Conservation (phyloP, 2,888 invertebrate species). For the Piscicola geometra region DNA sequence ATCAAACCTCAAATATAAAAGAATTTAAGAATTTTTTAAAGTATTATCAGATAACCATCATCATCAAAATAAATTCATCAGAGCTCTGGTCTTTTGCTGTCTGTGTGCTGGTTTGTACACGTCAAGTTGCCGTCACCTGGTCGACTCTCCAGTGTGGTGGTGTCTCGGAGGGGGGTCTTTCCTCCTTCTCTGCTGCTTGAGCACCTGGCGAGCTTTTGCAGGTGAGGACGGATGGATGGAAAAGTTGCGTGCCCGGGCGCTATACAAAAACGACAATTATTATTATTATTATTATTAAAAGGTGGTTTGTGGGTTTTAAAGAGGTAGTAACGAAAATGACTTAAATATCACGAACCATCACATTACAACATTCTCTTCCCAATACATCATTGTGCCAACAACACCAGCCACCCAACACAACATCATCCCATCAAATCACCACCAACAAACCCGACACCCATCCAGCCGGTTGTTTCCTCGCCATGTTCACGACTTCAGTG, state of each 20-base stretch:
- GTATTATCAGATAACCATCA: too few species aligned
- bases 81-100: not conserved
- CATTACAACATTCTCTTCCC: too few species aligned
- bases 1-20: too few species aligned
- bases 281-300: not conserved
- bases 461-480: slow-evolving; percentile 52
- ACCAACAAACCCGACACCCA: too few species aligned
- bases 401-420: too few species aligned
- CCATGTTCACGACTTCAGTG: slow-evolving; percentile 51
- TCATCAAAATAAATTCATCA: too few species aligned
- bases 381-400: too few species aligned
- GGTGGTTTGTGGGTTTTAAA: too few species aligned
- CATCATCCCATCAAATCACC: not conserved
- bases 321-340: too few species aligned
- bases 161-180: not conserved
- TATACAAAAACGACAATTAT: not conserved
- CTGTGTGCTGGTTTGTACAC: not conserved
- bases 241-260: too few species aligned
- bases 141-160: not conserved
- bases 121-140: not conserved
- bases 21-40: too few species aligned
- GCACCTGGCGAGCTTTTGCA: not conserved
- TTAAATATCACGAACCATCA: too few species aligned
- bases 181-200: not conserved
- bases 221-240: not conserved